Base-by-base conservation (phyloP, 1,140 invertebrate species). In the Scaptodrosophila lebanonensis region DNA sequence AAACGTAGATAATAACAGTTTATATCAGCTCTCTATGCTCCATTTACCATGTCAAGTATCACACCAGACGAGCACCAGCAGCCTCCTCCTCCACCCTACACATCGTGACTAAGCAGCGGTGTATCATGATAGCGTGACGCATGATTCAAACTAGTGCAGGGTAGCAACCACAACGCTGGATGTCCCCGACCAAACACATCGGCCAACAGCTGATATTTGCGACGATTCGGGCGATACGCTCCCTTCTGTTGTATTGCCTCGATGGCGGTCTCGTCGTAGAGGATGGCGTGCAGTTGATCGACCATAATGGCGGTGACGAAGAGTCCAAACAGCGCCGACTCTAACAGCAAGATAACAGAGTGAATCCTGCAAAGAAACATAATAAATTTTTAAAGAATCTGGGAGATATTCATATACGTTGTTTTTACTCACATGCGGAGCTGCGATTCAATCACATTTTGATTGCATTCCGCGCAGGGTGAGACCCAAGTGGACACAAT, bases 291-390 rank as follows among this genome's bases (percentile, higher is more conserved):
- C 61, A 97, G 90, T 88, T 97, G 96, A 89, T 97, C 95, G 83
- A 95, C 92, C 64, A 96, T 91, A 62, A 97, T 97, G 33, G 94
- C 95, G 38, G 95, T 88, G 1, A 97, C 95, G 88, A 97, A 97
- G 69, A 97, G 90, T 13, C 95, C 95, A 89, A 97, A 97, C 11
- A 97, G 87, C 2, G 92, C 89, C 60, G 92, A 93, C 87, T 97
- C 95, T 87, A 97, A 88, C 49, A 95, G 89, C 48, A 97, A 88
- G 64, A 96, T 92, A 20, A 97, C 92, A 56, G 93, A 94, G 87
- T 97, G 95, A 66, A 97, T 90, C 75, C 94, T 96, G 35, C 0
- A 56, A 40, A 12, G 5, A 9, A n/a, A 42, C 2, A n/a, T 1
- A 42, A 13, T 12, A 13, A 13, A 20, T 13, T 20, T 6, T 5